These are phyloP conservation scores for Molossus molossus DNA, from an alignment of 2,797 vertebrate genomes.

Conservation along the genomic window DNA sequence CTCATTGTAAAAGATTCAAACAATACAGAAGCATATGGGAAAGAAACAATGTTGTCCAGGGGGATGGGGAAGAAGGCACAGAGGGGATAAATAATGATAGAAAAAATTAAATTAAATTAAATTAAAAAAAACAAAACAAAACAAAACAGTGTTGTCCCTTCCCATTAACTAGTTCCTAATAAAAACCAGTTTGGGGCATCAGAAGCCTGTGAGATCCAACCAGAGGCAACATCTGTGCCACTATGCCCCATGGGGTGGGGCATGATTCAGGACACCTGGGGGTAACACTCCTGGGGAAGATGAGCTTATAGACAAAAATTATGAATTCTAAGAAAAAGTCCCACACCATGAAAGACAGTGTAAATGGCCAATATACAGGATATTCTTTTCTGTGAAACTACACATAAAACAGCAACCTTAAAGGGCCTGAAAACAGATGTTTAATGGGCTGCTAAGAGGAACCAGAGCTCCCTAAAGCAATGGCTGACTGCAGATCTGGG, in stretches of 20 bases:
- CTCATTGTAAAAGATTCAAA: slow-evolving; percentile 3
- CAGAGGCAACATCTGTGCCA: not conserved
- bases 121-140: too few species aligned
- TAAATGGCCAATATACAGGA: not conserved
- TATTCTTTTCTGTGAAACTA: not conserved
- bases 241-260: not conserved
- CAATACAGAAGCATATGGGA: not conserved
- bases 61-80: too few species aligned
- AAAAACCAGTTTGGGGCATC: not conserved
- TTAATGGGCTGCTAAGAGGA: slow-evolving; percentile 42
- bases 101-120: too few species aligned
- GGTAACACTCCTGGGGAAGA: not conserved
- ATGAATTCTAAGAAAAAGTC: not conserved
- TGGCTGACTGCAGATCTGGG: slow-evolving; percentile 13
- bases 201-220: not conserved
- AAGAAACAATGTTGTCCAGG: not conserved
- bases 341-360: not conserved
- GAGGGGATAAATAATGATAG: too few species aligned
- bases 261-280: not conserved
- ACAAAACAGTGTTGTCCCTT: not conserved
- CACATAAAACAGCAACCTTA: not conserved
- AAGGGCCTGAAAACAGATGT: not conserved
- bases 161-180: not conserved
- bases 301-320: not conserved
- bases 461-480: slow-evolving; percentile 27